These are phyloP conservation scores for Pteropus rufus DNA, from an alignment of 2,797 vertebrate species.

Conservation along the genomic window DNA sequence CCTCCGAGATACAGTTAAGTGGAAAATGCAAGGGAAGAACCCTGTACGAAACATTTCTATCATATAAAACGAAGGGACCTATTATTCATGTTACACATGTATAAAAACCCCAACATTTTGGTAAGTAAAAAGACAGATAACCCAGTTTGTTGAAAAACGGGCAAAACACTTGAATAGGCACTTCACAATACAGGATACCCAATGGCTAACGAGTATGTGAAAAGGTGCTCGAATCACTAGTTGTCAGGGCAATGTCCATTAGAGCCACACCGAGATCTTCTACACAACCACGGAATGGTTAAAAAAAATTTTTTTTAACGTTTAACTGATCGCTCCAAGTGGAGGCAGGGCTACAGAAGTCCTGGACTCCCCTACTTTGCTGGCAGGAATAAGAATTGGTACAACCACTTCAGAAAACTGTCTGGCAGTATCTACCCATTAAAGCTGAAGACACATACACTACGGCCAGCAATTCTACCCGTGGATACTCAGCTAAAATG, in stretches of 20 bases:
- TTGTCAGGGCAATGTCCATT: neutral
- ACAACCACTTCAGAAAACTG: neutral
- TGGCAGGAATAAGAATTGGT: neutral
- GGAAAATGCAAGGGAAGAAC: neutral
- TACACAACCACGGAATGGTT: neutral
- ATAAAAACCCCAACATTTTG: neutral
- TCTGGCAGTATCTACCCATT: neutral
- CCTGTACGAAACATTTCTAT: neutral
- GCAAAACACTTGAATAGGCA: neutral
- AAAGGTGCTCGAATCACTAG: neutral
- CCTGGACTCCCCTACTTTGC: neutral
- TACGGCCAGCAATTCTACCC: neutral
- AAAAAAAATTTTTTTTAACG: neutral
- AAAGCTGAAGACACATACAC: neutral
- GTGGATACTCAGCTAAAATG: neutral
- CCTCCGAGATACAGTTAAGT: neutral
- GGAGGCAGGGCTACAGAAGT: neutral
- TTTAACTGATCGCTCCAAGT: neutral
- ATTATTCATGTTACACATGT: neutral
- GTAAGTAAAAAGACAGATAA: neutral
- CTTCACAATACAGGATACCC: neutral
- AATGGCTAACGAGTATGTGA: neutral
- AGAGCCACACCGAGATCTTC: neutral
- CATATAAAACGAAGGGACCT: neutral
- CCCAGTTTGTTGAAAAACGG: neutral